These are phyloP conservation scores for Hydroisotoma schaefferi DNA, from an alignment of 2,888 invertebrate genomes.

Conservation along the genomic window DNA sequence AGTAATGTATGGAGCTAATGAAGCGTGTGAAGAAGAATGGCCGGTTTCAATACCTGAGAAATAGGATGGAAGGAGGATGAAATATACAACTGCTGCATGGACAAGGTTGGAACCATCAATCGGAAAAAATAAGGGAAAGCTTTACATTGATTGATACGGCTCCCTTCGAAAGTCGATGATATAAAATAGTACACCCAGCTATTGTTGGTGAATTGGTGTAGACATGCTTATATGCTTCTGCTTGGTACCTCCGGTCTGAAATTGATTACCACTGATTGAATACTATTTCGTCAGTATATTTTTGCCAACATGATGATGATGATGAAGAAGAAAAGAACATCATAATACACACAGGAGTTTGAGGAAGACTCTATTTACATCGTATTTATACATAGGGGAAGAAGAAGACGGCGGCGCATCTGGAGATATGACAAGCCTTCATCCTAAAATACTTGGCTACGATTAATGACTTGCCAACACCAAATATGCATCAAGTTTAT, in stretches of 20 bases:
- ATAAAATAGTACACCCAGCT: constrained; percentile 35
- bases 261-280: constrained; percentile 48
- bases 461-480: constrained; percentile 50
- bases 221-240: too few relatives aligned
- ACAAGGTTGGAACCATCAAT: constrained; percentile 41
- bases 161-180: constrained; percentile 35
- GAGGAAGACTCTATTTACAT: constrained; percentile 1
- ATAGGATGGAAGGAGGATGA: constrained; percentile 14
- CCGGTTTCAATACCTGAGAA: constrained; percentile 42
- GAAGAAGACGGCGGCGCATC: constrained; percentile 49
- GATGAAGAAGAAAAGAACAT: constrained; percentile 11
- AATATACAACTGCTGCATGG: constrained; percentile 21
- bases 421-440: constrained; percentile 50
- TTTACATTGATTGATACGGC: constrained; percentile 44
- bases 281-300: constrained; percentile 40
- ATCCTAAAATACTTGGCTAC: constrained; percentile 49
- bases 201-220: constrained; percentile 43
- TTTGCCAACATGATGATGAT: constrained; percentile 31
- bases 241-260: constrained; percentile 30
- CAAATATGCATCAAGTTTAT: constrained; percentile 48
- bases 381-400: background rate
- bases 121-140: constrained; percentile 35
- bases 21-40: constrained; percentile 39
- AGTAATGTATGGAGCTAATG: too few relatives aligned
- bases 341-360: too few relatives aligned